These are phyloP conservation scores for Crotalus viridis DNA, from an alignment of 2,113 vertebrate species.

Conservation along the genomic window DNA sequence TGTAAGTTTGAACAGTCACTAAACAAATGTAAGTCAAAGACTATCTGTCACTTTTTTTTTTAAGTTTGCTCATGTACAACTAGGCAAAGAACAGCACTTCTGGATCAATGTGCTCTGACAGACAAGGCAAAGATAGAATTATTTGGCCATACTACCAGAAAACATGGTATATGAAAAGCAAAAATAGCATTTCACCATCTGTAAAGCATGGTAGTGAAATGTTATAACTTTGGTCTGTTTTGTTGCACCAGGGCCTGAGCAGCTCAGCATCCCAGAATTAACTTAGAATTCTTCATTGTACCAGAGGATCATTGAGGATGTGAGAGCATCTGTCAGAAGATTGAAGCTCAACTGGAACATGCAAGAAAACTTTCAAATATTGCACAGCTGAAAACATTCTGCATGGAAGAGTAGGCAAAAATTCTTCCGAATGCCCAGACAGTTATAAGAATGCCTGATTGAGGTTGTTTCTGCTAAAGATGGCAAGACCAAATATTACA, in stretches of 20 bases:
- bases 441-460: background rate
- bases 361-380: too few relatives aligned
- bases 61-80: background rate
- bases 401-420: background rate
- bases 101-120: background rate
- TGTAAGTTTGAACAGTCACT: background rate
- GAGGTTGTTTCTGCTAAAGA: background rate
- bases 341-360: background rate
- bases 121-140: background rate
- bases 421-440: background rate
- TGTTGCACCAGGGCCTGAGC: background rate
- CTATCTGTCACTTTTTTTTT: background rate
- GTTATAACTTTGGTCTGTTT: background rate
- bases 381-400: too few relatives aligned
- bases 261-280: background rate
- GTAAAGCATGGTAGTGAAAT: background rate
- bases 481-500: background rate
- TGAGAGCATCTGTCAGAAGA: background rate
- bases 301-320: background rate
- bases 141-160: background rate
- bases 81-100: background rate
- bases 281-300: background rate
- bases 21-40: background rate
- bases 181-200: background rate
- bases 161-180: background rate